Conservation (phyloP, 64 coral and sea anemone genomes). For the Montipora sp. region DNA sequence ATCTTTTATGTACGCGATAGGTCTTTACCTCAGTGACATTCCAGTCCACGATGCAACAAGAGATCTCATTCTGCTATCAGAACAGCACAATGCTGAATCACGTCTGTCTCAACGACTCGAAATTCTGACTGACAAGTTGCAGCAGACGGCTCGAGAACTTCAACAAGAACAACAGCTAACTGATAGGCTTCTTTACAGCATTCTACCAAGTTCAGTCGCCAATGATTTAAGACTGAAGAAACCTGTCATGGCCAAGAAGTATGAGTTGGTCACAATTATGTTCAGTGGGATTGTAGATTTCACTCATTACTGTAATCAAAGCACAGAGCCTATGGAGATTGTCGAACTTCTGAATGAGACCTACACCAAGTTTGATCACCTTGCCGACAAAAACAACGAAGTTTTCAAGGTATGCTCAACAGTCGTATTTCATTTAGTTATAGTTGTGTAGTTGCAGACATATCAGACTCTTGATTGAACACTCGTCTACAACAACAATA, state of each 20-base stretch:
- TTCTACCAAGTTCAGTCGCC: constrained; percentile 89
- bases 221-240: constrained; percentile 90
- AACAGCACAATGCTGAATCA: constrained; percentile 98
- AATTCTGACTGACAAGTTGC: constrained; percentile 98
- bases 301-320: constrained; percentile 88
- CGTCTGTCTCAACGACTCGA: constrained; percentile 91
- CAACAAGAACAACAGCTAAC: constrained; percentile 94
- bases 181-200: constrained; percentile 92
- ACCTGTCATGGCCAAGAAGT: constrained; percentile 96
- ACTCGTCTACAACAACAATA: no score
- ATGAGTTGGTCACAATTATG: constrained; percentile 96
- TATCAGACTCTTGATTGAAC: no score
- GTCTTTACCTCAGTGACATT: constrained; percentile 97
- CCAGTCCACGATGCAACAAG: constrained; percentile 99
- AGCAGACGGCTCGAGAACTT: constrained; percentile 93
- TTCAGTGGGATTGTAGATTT: constrained; percentile 99
- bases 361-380: constrained; percentile 91
- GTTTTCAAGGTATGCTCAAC: constrained; percentile 86
- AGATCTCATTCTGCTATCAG: constrained; percentile 94
- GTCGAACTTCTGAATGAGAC: constrained; percentile 94
- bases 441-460: no score
- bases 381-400: constrained; percentile 93
- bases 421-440: no score
- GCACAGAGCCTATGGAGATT: constrained; percentile 92
- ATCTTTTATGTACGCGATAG: constrained; percentile 24